Conservation (phyloP, 2,113 vertebrate species). For the Neodontobutis hainanensis region DNA sequence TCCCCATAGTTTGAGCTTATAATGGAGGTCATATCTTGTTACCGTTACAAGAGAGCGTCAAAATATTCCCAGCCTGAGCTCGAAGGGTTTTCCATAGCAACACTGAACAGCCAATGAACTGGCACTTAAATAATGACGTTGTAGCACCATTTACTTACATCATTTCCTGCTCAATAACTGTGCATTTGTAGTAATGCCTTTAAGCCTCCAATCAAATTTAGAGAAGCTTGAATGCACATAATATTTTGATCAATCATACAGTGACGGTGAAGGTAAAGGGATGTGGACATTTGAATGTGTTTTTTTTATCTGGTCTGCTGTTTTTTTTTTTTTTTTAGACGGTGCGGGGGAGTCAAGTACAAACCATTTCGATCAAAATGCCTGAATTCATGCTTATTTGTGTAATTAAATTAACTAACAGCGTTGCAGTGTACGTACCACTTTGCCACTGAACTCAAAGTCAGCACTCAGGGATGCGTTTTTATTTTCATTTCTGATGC, state of each 20-base stretch:
- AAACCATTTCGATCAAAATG: neutral
- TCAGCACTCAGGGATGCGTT: neutral
- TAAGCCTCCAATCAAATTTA: neutral
- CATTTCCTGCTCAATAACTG: conserved; percentile 18
- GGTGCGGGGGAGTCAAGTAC: neutral
- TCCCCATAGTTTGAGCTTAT: conserved; percentile 2
- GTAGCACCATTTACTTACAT: conserved; percentile 1
- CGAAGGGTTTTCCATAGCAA: conserved; percentile 37
- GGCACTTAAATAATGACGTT: neutral
- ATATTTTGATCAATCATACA: neutral
- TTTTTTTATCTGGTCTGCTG: neutral
- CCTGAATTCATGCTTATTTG: conserved; percentile 1
- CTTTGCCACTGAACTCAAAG: conserved; percentile 7
- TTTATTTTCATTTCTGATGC: neutral
- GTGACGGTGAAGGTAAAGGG: neutral
- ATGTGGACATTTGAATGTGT: neutral
- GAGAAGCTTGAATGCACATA: too few species aligned
- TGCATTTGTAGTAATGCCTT: neutral
- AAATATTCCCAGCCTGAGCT: conserved; percentile 7
- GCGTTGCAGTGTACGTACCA: neutral
- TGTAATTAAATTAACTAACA: conserved; percentile 3
- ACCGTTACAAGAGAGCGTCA: neutral
- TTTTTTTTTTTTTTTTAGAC: neutral
- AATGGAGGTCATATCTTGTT: conserved; percentile 4
- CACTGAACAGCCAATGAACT: conserved; percentile 42